Base-by-base conservation (phyloP, 2,113 vertebrate species). In the Athene noctua region DNA sequence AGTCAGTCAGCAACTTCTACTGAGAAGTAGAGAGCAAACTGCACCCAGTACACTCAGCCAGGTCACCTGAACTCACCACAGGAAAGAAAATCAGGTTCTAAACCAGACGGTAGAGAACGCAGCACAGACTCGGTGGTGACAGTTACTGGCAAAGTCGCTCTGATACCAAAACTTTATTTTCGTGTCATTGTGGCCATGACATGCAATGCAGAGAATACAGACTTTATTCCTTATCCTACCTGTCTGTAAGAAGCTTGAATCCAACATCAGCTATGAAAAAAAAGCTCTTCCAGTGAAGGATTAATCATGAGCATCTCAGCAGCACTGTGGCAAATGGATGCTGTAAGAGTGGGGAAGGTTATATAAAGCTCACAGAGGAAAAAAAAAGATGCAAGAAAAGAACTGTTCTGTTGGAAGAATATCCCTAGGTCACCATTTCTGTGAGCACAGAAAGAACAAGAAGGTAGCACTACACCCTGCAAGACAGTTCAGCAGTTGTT, bases 361-460 rank as follows among this genome's bases (percentile, higher is more conserved):
- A 96, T 12, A 57, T 86, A 96, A 95, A 95, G 46, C 70, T 46
- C n/a, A 55, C 6, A 51, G 65, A 83, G 75, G 68, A 70, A 89
- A 73, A 54, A 54, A 8, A 42, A 82, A 89, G 89, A 62, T 0
- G 16, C 55, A 94, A 63, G 81, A 93, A 70, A 2, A 44, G 38
- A 88, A 52, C 19, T 52, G 42, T 36, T 88, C 19, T 3, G 2
- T 78, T 75, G 67, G 34, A 61, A 87, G 22, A 51, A 46, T 23
- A 62, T 47, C 52, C 30, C 19, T 42, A 25, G 49, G 51, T 68
- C 77, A 59, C 49, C 49, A 29, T 3, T 67, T 68, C 19, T 40
- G 46, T 34, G 21, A 29, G 20, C 58, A 38, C 25, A 59, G 57
- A 75, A 74, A 38, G 47, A 9, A 5, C 36, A 46, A 40, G 38